These are phyloP conservation scores for Lordiphosa andalusiaca DNA, from an alignment of 2,888 invertebrate genomes.

Conservation along the genomic window DNA sequence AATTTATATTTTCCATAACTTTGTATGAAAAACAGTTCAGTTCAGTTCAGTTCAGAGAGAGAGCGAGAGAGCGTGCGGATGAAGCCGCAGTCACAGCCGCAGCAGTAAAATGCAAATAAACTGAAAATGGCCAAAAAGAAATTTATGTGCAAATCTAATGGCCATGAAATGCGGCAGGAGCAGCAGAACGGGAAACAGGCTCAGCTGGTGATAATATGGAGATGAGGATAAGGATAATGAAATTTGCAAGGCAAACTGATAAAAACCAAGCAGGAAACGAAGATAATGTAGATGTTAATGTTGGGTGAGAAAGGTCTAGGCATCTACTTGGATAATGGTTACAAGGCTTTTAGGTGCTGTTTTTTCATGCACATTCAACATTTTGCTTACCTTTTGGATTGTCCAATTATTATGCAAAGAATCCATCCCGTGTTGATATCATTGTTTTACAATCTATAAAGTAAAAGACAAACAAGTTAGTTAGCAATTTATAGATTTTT, in stretches of 20 bases:
- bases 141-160: slow-evolving; percentile 36
- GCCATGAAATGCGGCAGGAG: slow-evolving; percentile 39
- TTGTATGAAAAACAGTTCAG: slow-evolving; percentile 15
- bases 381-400: background rate
- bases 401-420: too few species aligned
- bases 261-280: slow-evolving; percentile 3
- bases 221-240: slow-evolving; percentile 12
- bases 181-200: slow-evolving; percentile 1
- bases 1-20: slow-evolving; percentile 41
- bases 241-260: slow-evolving; percentile 11
- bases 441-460: too few species aligned
- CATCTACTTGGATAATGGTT: too few species aligned
- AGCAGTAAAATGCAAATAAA: slow-evolving; percentile 41
- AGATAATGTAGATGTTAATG: slow-evolving; percentile 12
- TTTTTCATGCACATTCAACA: background rate
- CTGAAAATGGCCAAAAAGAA: slow-evolving; percentile 14
- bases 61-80: background rate
- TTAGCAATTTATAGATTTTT: too few species aligned
- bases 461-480: too few species aligned
- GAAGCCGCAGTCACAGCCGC: slow-evolving; percentile 13
- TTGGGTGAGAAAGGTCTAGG: background rate
- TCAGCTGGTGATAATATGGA: slow-evolving; percentile 8
- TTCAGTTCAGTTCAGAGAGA: too few species aligned
- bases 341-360: too few species aligned
- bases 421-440: too few species aligned